phyloP scores from a whole-genome alignment of 2,888 invertebrate species.

The Drosophila nr. perissopoda region DNA sequence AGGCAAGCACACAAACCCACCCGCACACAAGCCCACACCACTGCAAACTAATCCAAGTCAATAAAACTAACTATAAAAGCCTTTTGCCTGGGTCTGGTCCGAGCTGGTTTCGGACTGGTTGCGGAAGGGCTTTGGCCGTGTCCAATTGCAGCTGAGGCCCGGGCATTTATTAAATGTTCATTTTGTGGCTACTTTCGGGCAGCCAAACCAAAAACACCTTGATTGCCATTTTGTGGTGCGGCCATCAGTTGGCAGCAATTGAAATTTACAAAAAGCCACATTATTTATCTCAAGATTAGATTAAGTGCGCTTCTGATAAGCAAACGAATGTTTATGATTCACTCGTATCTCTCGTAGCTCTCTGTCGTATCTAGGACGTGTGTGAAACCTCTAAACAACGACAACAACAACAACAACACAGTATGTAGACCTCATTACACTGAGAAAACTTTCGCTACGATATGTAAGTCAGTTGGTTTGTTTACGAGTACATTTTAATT shows the following conservation, averaged over 20 bases:
- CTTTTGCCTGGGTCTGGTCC: slow-evolving; percentile 30
- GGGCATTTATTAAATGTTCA: slow-evolving; percentile 59
- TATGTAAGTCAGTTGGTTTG: not conserved
- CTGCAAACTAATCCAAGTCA: slow-evolving; percentile 70
- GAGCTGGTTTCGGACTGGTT: slow-evolving; percentile 8
- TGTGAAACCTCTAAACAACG: slow-evolving; percentile 24
- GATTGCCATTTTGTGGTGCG: slow-evolving; percentile 43
- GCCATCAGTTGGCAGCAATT: slow-evolving; percentile 55
- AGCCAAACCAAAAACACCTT: slow-evolving; percentile 47
- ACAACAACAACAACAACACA: not conserved
- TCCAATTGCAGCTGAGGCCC: slow-evolving; percentile 68
- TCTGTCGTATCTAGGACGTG: slow-evolving; percentile 40
- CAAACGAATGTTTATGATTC: slow-evolving; percentile 45
- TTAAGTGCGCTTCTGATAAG: slow-evolving; percentile 62
- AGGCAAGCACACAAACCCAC: slow-evolving; percentile 1
- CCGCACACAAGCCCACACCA: slow-evolving; percentile 10
- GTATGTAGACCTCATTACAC: slow-evolving; percentile 4
- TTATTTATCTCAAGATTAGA: slow-evolving; percentile 79
- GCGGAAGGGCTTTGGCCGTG: slow-evolving; percentile 49
- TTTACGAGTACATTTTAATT: not conserved
- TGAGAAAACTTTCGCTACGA: not conserved
- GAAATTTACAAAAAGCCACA: slow-evolving; percentile 75
- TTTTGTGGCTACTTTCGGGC: slow-evolving; percentile 54
- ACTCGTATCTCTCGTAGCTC: slow-evolving; percentile 22
- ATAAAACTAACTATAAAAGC: slow-evolving; percentile 73